These are phyloP conservation scores for Drusus annulatus DNA, from an alignment of 1,140 invertebrate species.

Conservation along the genomic window DNA sequence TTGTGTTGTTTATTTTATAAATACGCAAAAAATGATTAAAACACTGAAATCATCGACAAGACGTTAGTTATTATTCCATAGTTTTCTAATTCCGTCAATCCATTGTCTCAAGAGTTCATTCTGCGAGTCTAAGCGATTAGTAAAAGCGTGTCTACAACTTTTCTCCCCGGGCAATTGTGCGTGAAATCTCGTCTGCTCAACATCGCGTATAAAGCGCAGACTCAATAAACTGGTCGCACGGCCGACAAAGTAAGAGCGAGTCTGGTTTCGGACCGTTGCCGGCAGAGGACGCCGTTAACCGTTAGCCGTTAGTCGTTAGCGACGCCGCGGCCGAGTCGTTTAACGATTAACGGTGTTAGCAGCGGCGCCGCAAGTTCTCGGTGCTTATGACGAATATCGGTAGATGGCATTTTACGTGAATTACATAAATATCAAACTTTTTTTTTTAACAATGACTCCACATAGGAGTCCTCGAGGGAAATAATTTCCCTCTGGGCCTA, in stretches of 20 bases:
- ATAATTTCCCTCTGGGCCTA: too few relatives aligned
- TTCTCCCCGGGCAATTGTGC: slow-evolving; percentile 5
- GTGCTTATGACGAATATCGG: not conserved
- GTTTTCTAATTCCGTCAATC: too few relatives aligned
- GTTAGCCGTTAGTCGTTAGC: not conserved
- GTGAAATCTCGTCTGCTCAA: not conserved
- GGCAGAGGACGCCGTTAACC: not conserved
- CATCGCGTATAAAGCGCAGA: not conserved
- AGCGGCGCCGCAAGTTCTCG: not conserved
- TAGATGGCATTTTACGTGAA: not conserved
- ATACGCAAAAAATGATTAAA: too few relatives aligned
- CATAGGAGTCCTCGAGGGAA: too few relatives aligned
- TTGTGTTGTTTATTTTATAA: too few relatives aligned
- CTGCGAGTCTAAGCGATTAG: not conserved
- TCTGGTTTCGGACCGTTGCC: not conserved
- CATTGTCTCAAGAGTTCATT: too few relatives aligned
- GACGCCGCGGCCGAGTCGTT: not conserved
- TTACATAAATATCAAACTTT: too few relatives aligned
- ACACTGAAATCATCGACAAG: too few relatives aligned
- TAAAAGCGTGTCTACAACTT: not conserved
- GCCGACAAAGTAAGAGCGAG: slow-evolving; percentile 15
- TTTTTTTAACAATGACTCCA: too few relatives aligned
- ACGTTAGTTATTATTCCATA: too few relatives aligned
- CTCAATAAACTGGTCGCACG: not conserved
- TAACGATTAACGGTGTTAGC: not conserved